phyloP scores from a whole-genome alignment of 2,797 vertebrate species.

The Danio tinwini region DNA sequence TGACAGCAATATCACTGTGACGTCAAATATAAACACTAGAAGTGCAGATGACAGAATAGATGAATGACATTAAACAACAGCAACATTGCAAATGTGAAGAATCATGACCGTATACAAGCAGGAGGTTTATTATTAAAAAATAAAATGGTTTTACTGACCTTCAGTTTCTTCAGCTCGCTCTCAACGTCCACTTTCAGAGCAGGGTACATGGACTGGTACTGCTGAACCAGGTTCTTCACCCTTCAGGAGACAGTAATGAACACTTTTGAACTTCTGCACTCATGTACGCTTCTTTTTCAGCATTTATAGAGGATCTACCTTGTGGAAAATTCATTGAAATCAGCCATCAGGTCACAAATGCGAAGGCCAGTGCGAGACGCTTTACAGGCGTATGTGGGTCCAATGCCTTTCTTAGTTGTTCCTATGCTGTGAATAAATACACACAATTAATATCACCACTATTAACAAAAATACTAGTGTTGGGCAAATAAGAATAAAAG shows the following conservation, averaged over 20 bases:
- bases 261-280: neutral
- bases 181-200: constrained; percentile 88
- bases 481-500: too few species aligned
- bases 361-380: constrained; percentile 94
- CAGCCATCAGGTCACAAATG: constrained; percentile 93
- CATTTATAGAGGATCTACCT: constrained; percentile 73
- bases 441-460: neutral
- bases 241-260: constrained; percentile 70
- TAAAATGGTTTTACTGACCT: constrained; percentile 79
- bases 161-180: constrained; percentile 90
- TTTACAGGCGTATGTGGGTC: constrained; percentile 96
- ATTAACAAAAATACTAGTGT: neutral
- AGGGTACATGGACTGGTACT: constrained; percentile 96
- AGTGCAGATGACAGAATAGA: too few species aligned
- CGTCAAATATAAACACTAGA: too few species aligned
- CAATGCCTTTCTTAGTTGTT: constrained; percentile 98
- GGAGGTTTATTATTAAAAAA: too few species aligned
- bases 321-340: constrained; percentile 92
- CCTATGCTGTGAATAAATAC: constrained; percentile 84
- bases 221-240: constrained; percentile 92
- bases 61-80: too few species aligned
- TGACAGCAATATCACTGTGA: too few species aligned
- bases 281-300: neutral
- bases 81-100: too few species aligned
- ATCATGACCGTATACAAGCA: too few species aligned